A percentile compares a stretch with the other conserved stretches of the same genome.
Conservation (phyloP, 1,140 invertebrate species). For the Drosophila mayri region DNA sequence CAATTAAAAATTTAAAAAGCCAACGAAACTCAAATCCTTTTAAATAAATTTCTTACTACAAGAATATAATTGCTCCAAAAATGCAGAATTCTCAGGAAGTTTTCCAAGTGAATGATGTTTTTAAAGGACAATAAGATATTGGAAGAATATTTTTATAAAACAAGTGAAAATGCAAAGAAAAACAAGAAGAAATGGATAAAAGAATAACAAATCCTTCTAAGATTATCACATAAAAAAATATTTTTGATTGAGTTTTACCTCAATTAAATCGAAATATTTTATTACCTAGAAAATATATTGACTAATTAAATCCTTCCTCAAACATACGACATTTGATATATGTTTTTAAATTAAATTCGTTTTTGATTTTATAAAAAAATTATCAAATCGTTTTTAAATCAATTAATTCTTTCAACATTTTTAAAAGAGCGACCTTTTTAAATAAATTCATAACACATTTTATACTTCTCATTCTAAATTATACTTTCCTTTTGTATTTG, state of each 20-base stretch:
- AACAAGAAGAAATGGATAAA: not conserved
- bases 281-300: too few species aligned
- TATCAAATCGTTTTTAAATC: not conserved
- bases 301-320: not conserved
- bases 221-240: not conserved
- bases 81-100: not conserved
- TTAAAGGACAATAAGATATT: not conserved
- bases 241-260: not conserved
- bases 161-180: not conserved
- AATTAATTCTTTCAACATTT: not conserved
- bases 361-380: not conserved
- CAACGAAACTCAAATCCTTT: not conserved
- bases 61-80: not conserved
- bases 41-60: not conserved
- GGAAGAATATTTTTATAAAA: not conserved
- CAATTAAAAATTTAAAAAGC: slow-evolving; percentile 3
- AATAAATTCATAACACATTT: not conserved
- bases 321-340: not conserved
- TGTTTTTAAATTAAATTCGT: too few species aligned
- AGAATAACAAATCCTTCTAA: not conserved
- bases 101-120: not conserved
- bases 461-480: slow-evolving; percentile 12
- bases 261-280: not conserved
- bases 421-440: slow-evolving; percentile 3
- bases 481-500: slow-evolving; percentile 17